Conservation (phyloP, 2,888 invertebrate genomes). For the Cylindroiulus punctatus region DNA sequence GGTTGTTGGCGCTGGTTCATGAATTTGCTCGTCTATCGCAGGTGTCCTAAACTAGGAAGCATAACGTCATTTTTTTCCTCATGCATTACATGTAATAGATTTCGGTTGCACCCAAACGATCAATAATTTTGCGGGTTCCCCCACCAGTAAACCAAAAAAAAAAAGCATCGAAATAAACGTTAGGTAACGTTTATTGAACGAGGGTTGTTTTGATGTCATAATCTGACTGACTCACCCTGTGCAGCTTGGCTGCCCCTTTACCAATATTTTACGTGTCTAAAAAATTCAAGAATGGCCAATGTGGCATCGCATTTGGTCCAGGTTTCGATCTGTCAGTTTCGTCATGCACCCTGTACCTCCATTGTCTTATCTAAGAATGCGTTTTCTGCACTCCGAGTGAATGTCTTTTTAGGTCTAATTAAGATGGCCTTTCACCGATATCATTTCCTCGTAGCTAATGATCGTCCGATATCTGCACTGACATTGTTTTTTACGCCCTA, state of each 20-base stretch:
- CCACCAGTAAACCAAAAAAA: not conserved
- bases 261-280: not conserved
- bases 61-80: not conserved
- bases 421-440: constrained; percentile 34
- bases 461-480: constrained; percentile 43
- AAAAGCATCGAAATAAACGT: not conserved
- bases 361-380: constrained; percentile 37
- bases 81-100: not conserved
- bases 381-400: not conserved
- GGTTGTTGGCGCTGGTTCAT: constrained; percentile 32
- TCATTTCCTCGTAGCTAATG: constrained; percentile 21
- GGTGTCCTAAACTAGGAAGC: constrained; percentile 34
- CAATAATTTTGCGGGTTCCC: not conserved
- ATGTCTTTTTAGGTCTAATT: not conserved
- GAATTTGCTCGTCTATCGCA: not conserved
- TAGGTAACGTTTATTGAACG: constrained; percentile 2
- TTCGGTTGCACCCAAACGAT: constrained; percentile 41
- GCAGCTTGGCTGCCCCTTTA: too few relatives aligned
- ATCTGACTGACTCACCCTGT: not conserved
- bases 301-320: too few relatives aligned
- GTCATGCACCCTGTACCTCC: not conserved
- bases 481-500: constrained; percentile 47
- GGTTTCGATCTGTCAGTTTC: too few relatives aligned
- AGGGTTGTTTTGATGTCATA: not conserved
- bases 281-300: too few relatives aligned